These are phyloP conservation scores for Temnothorax nylanderi DNA, from an alignment of 1,140 invertebrate species.

Conservation along the genomic window DNA sequence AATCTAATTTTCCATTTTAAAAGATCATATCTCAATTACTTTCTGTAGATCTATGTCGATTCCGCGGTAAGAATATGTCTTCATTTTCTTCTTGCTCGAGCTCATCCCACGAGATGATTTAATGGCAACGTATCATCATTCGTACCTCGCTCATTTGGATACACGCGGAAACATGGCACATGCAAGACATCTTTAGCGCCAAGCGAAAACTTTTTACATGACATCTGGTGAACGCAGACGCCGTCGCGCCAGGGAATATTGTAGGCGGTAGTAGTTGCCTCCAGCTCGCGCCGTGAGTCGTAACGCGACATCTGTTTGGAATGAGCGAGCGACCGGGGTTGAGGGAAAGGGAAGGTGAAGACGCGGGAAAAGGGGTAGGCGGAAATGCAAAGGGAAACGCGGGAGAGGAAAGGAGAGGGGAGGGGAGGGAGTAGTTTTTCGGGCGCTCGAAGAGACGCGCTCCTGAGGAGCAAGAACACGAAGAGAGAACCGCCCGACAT, in stretches of 20 bases:
- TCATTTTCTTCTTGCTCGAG: neutral
- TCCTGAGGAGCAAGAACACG: slow-evolving; percentile 68
- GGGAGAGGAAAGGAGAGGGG: neutral
- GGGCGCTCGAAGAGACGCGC: slow-evolving; percentile 45
- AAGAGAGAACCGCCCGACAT: slow-evolving; percentile 71
- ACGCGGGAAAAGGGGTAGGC: slow-evolving; percentile 8
- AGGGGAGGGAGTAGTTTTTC: slow-evolving; percentile 66
- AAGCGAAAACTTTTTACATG: slow-evolving; percentile 70
- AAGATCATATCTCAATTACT: too few relatives aligned
- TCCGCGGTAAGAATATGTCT: neutral
- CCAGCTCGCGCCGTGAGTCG: slow-evolving; percentile 64
- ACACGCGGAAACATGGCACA: slow-evolving; percentile 25
- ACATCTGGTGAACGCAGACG: slow-evolving; percentile 72
- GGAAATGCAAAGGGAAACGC: slow-evolving; percentile 26
- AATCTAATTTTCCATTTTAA: neutral
- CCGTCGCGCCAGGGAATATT: slow-evolving; percentile 7
- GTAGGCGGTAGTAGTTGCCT: slow-evolving; percentile 57
- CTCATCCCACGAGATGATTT: neutral
- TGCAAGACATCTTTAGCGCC: slow-evolving; percentile 5
- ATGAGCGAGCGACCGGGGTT: slow-evolving; percentile 63
- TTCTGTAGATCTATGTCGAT: neutral
- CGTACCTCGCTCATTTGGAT: slow-evolving; percentile 17
- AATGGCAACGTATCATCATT: neutral
- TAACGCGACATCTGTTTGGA: slow-evolving; percentile 79
- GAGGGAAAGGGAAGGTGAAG: slow-evolving; percentile 33